These are phyloP conservation scores for Pristionchus exspectatus DNA, from an alignment of 2,888 invertebrate species.

Conservation along the genomic window DNA sequence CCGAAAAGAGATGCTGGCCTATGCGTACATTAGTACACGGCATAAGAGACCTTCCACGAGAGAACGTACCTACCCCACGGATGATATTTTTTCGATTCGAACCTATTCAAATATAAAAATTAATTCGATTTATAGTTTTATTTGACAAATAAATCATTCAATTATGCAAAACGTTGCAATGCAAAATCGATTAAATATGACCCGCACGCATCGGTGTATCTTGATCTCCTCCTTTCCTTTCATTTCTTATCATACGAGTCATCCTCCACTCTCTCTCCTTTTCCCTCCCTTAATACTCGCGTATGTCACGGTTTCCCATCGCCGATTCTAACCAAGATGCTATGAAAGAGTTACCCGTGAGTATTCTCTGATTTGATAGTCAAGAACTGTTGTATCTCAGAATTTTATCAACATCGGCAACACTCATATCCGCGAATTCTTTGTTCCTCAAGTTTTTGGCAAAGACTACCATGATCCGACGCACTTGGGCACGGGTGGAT, in stretches of 20 bases:
- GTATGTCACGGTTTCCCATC: neutral
- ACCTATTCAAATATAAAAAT: neutral
- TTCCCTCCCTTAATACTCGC: neutral
- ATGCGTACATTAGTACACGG: neutral
- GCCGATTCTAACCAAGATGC: neutral
- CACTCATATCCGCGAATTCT: neutral
- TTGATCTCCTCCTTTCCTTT: too few relatives aligned
- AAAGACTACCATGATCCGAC: neutral
- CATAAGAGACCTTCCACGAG: too few relatives aligned
- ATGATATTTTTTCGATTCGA: neutral
- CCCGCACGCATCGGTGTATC: too few relatives aligned
- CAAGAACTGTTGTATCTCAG: neutral
- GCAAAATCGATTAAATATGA: too few relatives aligned
- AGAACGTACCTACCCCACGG: too few relatives aligned
- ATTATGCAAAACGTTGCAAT: too few relatives aligned
- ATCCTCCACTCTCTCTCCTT: neutral
- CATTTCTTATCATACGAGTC: too few relatives aligned
- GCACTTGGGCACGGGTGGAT: neutral
- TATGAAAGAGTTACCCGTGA: neutral
- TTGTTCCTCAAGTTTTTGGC: neutral
- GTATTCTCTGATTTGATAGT: neutral
- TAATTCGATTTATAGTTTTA: too few relatives aligned
- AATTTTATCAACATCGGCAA: neutral
- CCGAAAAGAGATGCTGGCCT: neutral
- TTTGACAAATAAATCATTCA: too few relatives aligned